Evolutionary conservation across 2,113 vertebrate genomes (phyloP).

Genomic region (Clarias batrachus): DNA sequence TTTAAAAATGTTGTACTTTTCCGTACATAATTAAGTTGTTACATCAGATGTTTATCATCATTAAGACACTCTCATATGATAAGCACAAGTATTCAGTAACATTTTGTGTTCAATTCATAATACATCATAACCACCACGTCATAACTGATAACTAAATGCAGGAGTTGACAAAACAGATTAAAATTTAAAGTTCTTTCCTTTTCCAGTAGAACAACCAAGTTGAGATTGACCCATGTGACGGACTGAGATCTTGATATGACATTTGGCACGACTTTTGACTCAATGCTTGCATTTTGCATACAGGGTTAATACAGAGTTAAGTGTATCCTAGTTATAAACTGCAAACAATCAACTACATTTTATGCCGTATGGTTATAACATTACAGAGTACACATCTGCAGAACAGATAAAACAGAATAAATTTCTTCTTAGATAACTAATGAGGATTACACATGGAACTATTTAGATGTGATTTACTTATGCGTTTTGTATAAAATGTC

Average conservation of each 20-base stretch:
- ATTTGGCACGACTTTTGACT: background rate
- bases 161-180: background rate
- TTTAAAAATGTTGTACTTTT: background rate
- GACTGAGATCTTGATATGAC: background rate
- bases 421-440: conserved; percentile 15
- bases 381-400: conserved; percentile 5
- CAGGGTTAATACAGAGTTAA: conserved; percentile 7
- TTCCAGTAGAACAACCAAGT: background rate
- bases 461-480: background rate
- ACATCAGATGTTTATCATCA: background rate
- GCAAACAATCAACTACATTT: background rate
- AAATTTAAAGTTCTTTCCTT: background rate
- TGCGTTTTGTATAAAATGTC: background rate
- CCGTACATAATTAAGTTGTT: background rate
- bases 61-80: background rate
- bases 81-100: background rate
- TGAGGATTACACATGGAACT: conserved; percentile 14
- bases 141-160: background rate
- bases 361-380: background rate
- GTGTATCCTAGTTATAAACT: background rate
- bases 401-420: background rate
- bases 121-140: background rate
- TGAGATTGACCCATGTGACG: background rate
- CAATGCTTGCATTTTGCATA: background rate
- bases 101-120: background rate